A percentile compares a stretch with the other conserved stretches of the same genome.
Conservation (phyloP, 2,113 vertebrate genomes). For the Murina feae region DNA sequence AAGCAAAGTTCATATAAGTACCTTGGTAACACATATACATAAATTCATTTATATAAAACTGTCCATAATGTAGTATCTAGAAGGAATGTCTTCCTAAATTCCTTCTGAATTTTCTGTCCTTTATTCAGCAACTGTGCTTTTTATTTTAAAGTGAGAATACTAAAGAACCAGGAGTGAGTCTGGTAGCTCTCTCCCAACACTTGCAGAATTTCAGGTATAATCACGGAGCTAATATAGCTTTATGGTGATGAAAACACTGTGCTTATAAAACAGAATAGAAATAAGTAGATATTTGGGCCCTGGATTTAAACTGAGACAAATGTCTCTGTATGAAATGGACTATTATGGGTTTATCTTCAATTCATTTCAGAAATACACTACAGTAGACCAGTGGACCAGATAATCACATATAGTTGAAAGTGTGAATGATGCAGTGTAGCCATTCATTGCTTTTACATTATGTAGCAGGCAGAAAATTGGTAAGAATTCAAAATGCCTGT, state of each 20-base stretch:
- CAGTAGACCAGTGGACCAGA: slow-evolving; percentile 59
- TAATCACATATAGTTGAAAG: slow-evolving; percentile 44
- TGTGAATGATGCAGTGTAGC: slow-evolving; percentile 7
- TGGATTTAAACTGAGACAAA: slow-evolving; percentile 67
- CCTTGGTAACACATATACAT: not conserved
- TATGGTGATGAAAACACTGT: slow-evolving; percentile 58
- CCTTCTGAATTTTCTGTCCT: not conserved
- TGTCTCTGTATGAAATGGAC: slow-evolving; percentile 55
- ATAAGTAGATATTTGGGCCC: slow-evolving; percentile 57
- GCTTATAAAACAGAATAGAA: slow-evolving; percentile 57
- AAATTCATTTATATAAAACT: not conserved
- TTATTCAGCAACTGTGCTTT: not conserved
- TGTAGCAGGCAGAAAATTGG: slow-evolving; percentile 55
- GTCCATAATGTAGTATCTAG: not conserved
- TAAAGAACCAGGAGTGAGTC: not conserved
- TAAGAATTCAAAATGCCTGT: slow-evolving; percentile 59
- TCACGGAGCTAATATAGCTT: slow-evolving; percentile 39
- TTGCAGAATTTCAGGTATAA: slow-evolving; percentile 55
- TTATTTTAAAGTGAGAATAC: not conserved
- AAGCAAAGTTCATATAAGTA: not conserved
- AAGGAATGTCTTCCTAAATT: not conserved
- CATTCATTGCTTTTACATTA: slow-evolving; percentile 60
- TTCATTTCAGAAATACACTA: slow-evolving; percentile 66
- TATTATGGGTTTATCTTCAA: slow-evolving; percentile 70
- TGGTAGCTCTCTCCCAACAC: not conserved